Percentiles rank a stretch among this genome's conserved stretches.
phyloP scores from a whole-genome alignment of 2,797 vertebrate species.

The Adelosebastes latens region DNA sequence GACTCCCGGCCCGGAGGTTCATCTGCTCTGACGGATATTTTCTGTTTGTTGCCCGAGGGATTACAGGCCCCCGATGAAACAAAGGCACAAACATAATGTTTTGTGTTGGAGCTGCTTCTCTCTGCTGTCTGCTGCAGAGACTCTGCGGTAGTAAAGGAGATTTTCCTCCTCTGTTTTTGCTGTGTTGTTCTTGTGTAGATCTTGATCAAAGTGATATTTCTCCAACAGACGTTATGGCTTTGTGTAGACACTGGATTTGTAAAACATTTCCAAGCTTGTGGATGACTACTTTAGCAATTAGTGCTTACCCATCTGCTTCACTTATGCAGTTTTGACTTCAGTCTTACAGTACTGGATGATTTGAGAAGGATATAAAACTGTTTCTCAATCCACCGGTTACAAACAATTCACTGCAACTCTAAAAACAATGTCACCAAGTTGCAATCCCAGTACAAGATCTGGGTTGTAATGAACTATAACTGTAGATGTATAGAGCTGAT shows the following conservation, averaged over 20 bases:
- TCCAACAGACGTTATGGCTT: constrained; percentile 14
- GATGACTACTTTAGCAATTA: not conserved
- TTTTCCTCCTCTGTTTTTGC: constrained; percentile 19
- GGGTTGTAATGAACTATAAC: not conserved
- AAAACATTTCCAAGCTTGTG: constrained; percentile 4
- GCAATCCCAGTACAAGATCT: not conserved
- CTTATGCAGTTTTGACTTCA: not conserved
- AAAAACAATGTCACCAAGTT: not conserved
- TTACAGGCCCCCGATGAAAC: constrained; percentile 60
- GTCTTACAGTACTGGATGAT: not conserved
- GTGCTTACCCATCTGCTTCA: not conserved
- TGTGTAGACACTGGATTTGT: not conserved
- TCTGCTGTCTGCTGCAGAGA: constrained; percentile 45
- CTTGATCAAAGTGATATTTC: constrained; percentile 28
- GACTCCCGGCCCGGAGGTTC: constrained; percentile 65
- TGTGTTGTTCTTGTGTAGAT: constrained; percentile 26
- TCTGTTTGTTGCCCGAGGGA: constrained; percentile 83
- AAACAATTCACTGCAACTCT: not conserved
- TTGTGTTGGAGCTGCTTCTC: constrained; percentile 70
- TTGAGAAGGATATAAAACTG: too few relatives aligned
- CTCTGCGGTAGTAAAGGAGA: not conserved
- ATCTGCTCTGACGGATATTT: constrained; percentile 77
- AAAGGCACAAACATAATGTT: constrained; percentile 80
- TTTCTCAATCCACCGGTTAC: not conserved
- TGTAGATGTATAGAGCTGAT: not conserved